Base-by-base conservation (phyloP, 2,888 invertebrate genomes). In the Tetramorium bicarinatum region DNA sequence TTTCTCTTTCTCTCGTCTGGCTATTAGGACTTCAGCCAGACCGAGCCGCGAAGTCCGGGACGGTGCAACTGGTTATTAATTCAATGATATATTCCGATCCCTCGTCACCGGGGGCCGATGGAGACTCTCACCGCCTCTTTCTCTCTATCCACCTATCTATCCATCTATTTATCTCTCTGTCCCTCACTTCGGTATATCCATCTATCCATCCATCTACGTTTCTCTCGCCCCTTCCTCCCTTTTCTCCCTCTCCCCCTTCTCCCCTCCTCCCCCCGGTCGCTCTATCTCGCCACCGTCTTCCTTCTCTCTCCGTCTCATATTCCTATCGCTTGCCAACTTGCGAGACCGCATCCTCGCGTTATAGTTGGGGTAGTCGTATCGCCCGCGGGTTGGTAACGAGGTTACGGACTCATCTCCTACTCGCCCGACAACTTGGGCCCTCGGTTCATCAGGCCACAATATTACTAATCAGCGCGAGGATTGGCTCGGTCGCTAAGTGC, bases 401-500 rank as follows among this genome's bases (percentile, higher is more conserved):
- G 93, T 94, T 94, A 94, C 90, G 91, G 94, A 91, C 93, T 94
- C 94, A 94, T 94, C 94, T 94, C 91, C 91, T 92, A 92, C 94
- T 92, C 92, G 92, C 86, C 88, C 89, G 89, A 87, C 91, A 91
- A 92, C 91, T 92, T 91, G 91, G 91, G 91, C 91, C 93, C 92
- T 92, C 93, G 92, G 93, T 94, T 94, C 94, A 93, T 94, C 94
- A 93, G 94, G 93, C 93, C 93, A 94, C 94, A 94, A 94, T 94
- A 94, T 94, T 94, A 94, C 94, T 94, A 94, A 94, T 94, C 94
- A 94, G 92, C 91, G 89, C 88, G 89, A 91, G 92, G 91, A 94
- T 94, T 94, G 93, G 93, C 90, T 93, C 88, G 86, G 86, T 82
- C 85, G 89, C 91, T 93, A 93, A 94, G 92, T 93, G 93, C 89